Conservation (phyloP, 2,797 vertebrate species). For the Alca torda region DNA sequence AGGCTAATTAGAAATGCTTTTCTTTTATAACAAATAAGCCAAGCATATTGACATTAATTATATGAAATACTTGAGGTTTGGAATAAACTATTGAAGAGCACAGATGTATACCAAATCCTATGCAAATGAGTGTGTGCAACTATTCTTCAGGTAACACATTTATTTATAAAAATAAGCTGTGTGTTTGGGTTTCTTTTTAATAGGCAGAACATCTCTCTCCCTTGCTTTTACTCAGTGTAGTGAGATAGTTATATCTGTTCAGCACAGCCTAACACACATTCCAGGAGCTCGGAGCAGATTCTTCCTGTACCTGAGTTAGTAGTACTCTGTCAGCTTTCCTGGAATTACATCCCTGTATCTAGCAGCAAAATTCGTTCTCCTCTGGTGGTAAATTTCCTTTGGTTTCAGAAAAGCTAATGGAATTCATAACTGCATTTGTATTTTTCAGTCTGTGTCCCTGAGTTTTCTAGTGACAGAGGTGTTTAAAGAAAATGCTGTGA, state of each 20-base stretch:
- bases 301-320: background rate
- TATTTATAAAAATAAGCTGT: conserved; percentile 14
- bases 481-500: background rate
- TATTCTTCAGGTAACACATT: conserved; percentile 19
- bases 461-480: background rate
- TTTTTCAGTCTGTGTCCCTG: background rate
- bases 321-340: background rate
- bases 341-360: background rate
- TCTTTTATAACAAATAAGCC: conserved; percentile 30
- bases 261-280: background rate
- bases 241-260: background rate
- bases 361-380: background rate
- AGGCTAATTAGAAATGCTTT: conserved; percentile 27
- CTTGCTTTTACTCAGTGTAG: background rate
- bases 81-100: conserved; percentile 31
- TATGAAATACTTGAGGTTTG: conserved; percentile 23
- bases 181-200: background rate
- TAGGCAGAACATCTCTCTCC: background rate
- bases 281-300: background rate
- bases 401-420: conserved; percentile 11
- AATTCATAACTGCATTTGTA: conserved; percentile 21
- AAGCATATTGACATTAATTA: conserved; percentile 39
- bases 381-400: conserved; percentile 7
- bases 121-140: background rate
- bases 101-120: conserved; percentile 30